Conservation (phyloP, 2,113 vertebrate genomes). For the Vulpes lagopus region DNA sequence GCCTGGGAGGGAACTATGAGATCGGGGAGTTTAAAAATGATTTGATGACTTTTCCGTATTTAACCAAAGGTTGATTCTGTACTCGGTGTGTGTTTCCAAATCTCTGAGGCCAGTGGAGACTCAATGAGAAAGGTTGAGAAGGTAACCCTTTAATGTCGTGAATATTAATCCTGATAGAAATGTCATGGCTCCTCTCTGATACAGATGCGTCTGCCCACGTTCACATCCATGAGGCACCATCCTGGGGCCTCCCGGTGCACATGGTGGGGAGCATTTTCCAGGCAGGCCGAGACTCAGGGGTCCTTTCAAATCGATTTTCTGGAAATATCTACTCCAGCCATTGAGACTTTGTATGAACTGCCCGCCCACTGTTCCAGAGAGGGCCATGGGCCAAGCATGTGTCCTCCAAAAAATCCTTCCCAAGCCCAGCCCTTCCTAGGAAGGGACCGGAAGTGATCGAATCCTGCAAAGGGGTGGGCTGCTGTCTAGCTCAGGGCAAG, state of each 20-base stretch:
- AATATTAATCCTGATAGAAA: accelerated
- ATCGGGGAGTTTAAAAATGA: neutral
- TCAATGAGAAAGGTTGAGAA: neutral
- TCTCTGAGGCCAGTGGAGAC: neutral
- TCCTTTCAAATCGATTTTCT: neutral
- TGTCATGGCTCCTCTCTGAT: accelerated
- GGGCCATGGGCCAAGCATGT: neutral
- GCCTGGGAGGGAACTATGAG: neutral
- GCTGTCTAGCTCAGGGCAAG: neutral
- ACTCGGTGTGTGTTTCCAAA: neutral
- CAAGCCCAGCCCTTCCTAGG: neutral
- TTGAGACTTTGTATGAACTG: neutral
- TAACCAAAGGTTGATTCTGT: neutral
- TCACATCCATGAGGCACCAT: accelerated
- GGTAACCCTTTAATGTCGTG: accelerated
- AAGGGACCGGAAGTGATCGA: neutral
- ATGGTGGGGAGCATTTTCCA: neutral
- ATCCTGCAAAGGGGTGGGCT: neutral
- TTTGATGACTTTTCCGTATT: neutral
- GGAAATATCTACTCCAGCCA: neutral
- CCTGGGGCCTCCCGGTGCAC: accelerated
- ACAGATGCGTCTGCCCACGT: accelerated
- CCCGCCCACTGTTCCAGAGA: neutral
- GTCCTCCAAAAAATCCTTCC: neutral
- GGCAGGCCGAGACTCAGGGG: neutral